Base-by-base conservation (phyloP, 1,140 invertebrate species). In the Drosophila nebulosa region DNA sequence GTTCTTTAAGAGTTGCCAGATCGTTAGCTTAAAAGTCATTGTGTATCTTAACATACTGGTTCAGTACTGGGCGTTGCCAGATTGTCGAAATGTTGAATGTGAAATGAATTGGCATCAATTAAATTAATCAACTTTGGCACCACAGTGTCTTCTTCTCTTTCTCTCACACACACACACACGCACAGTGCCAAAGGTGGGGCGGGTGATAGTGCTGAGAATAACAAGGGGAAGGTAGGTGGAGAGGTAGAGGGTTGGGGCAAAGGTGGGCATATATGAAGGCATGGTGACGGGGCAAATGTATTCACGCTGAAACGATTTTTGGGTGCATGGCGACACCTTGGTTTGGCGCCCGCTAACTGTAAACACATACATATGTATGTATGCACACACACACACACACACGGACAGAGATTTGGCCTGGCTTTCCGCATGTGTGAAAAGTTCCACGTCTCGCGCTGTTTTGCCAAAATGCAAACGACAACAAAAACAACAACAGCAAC, bases 261-360 rank as follows among this genome's bases (percentile, higher is more conserved):
- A 59, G 42, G 39, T 32, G 62, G 62, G 27, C 1, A 2, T 9
- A 9, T n/a, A 61, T 14, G 12, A 46, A 42, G 24, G 58, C 63
- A 66, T 59, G 64, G 58, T 56, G 71, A 59, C 46, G 74, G 72
- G 59, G 79, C 61, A 88, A 86, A 88, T 81, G 83, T 86, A 86
- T 86, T 86, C 80, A 88, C 81, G 81, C 78, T 66, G 81, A 86
- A 86, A 86, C 83, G 83, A 86, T 86, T 86, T 46, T 86, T 64
- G 81, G 83, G 78, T 88, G 81, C 81, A 86, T 65, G 81, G 81
- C 81, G 81, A 86, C 81, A 86, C 81, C 83, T 86, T 86, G 81
- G 78, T 86, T 88, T 86, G 81, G 81, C 81, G 81, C 83, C 81
- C 81, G 81, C 81, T 81, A 88, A 85, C 80, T 85, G 80, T 86